Evolutionary conservation across 2,888 invertebrate genomes (phyloP).

Genomic region (Thymelicus acteon): DNA sequence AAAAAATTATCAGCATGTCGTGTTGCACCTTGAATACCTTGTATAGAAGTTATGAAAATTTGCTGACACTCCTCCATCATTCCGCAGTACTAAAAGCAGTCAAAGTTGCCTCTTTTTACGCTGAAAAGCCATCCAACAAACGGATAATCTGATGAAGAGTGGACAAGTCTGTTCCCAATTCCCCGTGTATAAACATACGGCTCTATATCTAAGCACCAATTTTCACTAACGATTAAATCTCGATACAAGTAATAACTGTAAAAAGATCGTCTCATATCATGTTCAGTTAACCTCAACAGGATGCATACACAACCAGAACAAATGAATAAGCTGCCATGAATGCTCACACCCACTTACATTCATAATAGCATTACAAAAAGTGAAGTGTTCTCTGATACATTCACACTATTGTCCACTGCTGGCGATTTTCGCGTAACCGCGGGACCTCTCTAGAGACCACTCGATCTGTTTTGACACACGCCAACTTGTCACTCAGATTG

Average conservation of each 20-base stretch:
- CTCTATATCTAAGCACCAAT: neutral
- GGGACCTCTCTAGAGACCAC: conserved; percentile 74
- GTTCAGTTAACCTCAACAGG: conserved; percentile 25
- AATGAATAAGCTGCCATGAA: conserved; percentile 37
- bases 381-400: conserved; percentile 32
- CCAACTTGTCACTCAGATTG: conserved; percentile 61
- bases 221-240: neutral
- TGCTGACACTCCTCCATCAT: too few relatives aligned
- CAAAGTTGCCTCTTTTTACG: too few relatives aligned
- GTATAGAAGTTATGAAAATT: too few relatives aligned
- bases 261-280: conserved; percentile 22
- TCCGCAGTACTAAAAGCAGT: too few relatives aligned
- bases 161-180: too few relatives aligned
- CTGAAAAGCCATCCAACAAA: too few relatives aligned
- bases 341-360: conserved; percentile 37
- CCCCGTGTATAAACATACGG: too few relatives aligned
- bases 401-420: conserved; percentile 51
- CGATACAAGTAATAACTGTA: neutral
- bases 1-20: too few relatives aligned
- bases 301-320: conserved; percentile 35
- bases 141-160: too few relatives aligned
- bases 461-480: conserved; percentile 83
- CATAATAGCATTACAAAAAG: conserved; percentile 38
- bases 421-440: conserved; percentile 57
- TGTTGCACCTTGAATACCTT: too few relatives aligned